A percentile compares a stretch with the other conserved stretches of the same genome.
phyloP scores from a whole-genome alignment of 2,113 vertebrate genomes.

The Rhombomys opimus region DNA sequence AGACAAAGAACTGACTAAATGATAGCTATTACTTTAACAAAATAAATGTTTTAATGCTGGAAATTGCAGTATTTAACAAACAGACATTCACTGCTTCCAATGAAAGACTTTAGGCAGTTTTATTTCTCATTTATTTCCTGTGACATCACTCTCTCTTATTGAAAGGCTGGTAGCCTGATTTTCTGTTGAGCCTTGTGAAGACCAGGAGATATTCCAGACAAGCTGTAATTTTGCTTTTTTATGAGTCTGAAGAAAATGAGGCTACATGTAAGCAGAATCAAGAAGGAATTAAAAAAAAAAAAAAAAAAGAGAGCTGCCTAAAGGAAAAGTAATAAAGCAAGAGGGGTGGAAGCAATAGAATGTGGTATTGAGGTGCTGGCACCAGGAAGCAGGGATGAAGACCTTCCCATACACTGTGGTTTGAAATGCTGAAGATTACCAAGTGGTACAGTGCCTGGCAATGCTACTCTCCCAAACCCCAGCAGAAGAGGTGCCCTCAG shows the following conservation, averaged over 20 bases:
- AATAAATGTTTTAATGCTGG: background rate
- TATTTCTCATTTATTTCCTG: background rate
- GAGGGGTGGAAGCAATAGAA: background rate
- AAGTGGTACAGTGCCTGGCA: background rate
- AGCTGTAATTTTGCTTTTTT: constrained; percentile 38
- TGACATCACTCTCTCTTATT: constrained; percentile 21
- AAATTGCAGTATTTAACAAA: background rate
- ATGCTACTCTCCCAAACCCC: too few relatives aligned
- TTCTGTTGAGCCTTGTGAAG: background rate
- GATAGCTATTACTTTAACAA: constrained; percentile 49
- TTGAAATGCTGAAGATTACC: constrained; percentile 41
- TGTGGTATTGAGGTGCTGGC: background rate
- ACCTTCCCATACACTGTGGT: constrained; percentile 39
- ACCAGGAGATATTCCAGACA: constrained; percentile 50
- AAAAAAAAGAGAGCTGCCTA: constrained; percentile 41
- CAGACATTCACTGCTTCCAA: background rate
- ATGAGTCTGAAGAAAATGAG: constrained; percentile 45
- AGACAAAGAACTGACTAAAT: constrained; percentile 34
- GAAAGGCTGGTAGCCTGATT: background rate
- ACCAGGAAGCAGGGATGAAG: constrained; percentile 35
- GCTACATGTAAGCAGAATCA: background rate
- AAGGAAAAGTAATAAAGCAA: background rate
- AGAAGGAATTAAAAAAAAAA: constrained; percentile 4
- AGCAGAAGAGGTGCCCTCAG: background rate
- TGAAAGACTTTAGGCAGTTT: constrained; percentile 13